Evolutionary conservation across 2,113 vertebrate genomes (phyloP).

Genomic region (Otocyon megalotis): DNA sequence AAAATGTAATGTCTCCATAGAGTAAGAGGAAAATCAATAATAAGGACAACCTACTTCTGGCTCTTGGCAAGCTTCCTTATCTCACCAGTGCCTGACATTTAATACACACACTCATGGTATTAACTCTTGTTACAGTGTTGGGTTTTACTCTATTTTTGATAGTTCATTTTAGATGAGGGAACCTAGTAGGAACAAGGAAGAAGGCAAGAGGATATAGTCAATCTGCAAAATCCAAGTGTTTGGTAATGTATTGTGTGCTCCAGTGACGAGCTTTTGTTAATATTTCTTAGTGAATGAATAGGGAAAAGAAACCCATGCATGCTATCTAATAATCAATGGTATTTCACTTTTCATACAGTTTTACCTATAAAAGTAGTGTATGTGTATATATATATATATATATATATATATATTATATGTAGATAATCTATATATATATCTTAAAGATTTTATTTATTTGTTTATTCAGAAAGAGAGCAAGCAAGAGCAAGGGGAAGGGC

Average conservation of each 20-base stretch:
- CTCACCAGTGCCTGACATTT: neutral
- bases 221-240: neutral
- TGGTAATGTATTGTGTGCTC: neutral
- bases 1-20: neutral
- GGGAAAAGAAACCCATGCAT: neutral
- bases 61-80: neutral
- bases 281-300: neutral
- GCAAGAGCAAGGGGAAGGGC: too few relatives aligned
- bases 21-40: neutral
- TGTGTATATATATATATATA: neutral
- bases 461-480: too few relatives aligned
- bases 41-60: neutral
- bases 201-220: neutral
- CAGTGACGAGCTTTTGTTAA: neutral
- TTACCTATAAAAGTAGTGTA: neutral
- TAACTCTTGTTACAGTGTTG: neutral
- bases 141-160: neutral
- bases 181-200: neutral
- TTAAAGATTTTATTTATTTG: too few relatives aligned
- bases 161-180: neutral
- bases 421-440: too few relatives aligned
- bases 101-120: neutral
- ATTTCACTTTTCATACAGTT: neutral
- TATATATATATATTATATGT: neutral
- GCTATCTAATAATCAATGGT: neutral